Evolutionary conservation across 1,140 invertebrate species (phyloP).

Genomic region (Drosophila virilis): DNA sequence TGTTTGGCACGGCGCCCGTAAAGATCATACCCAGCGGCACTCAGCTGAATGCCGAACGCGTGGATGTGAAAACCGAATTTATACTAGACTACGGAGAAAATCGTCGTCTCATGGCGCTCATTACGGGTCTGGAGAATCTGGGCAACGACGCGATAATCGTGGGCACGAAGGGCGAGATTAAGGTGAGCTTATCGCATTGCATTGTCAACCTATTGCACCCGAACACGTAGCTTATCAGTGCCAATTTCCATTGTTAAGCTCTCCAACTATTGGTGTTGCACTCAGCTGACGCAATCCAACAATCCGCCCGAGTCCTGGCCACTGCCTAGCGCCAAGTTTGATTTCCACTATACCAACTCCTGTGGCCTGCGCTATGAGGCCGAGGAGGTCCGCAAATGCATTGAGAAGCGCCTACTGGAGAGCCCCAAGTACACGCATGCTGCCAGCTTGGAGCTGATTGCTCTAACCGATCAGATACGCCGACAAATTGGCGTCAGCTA

Average conservation of each 20-base stretch:
- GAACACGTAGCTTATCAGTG: not conserved
- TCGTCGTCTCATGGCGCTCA: slow-evolving; percentile 86
- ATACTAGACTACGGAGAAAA: slow-evolving; percentile 87
- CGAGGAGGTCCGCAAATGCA: slow-evolving; percentile 88
- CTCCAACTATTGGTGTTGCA: slow-evolving; percentile 84
- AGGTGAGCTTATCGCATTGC: slow-evolving; percentile 78
- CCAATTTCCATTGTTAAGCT: slow-evolving; percentile 61
- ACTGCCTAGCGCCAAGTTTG: slow-evolving; percentile 85
- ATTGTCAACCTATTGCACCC: not conserved
- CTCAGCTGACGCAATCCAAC: slow-evolving; percentile 62
- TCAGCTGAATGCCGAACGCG: slow-evolving; percentile 87
- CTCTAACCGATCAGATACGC: slow-evolving; percentile 88
- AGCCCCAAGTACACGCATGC: slow-evolving; percentile 86
- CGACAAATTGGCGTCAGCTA: slow-evolving; percentile 88
- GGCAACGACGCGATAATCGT: slow-evolving; percentile 87
- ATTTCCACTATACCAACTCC: slow-evolving; percentile 88
- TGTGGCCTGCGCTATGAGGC: slow-evolving; percentile 90
- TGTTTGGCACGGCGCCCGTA: slow-evolving; percentile 88
- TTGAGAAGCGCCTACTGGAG: slow-evolving; percentile 87
- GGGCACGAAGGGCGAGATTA: slow-evolving; percentile 88
- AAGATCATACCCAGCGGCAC: slow-evolving; percentile 87
- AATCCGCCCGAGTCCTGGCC: slow-evolving; percentile 85
- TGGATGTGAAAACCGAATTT: slow-evolving; percentile 88
- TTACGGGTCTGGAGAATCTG: slow-evolving; percentile 85
- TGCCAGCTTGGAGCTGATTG: slow-evolving; percentile 86